Evolutionary conservation across 2,797 vertebrate species (phyloP), one percentile per base, ranked within the genome.

Genomic region (Smutsia temminckii): DNA sequence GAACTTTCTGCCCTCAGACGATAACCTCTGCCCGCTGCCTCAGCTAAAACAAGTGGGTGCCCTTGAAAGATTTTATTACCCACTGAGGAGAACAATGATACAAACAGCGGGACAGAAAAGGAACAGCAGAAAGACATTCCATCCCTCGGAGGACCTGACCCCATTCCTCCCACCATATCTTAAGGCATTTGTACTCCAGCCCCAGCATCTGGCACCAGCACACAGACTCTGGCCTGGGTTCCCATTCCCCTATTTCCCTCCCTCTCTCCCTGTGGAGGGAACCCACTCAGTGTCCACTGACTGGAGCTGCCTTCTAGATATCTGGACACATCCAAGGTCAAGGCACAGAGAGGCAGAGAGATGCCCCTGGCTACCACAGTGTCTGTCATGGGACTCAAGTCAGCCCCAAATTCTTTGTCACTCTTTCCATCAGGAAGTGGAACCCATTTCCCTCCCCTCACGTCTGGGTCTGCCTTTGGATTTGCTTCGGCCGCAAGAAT

Each of bases 281-380:
- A 63, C 16, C 34, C 74, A 37, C 32, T 79, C 46, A 75, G n/a
- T 13, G 57, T 11, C 14, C 25, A 6, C 27, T 17, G 23, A 6
- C 25, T 29, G 80, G 17, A 55, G 13, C 32, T 40, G 74, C 55
- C 59, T 59, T 71, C 61, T 27, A 27, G 11, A 53, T 18, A 53
- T 6, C 27, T 40, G 59, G 83, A 11, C 20, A 63, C 42, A 25
- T 14, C 77, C 32, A 27, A 59, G 32, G 29, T 40, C 63, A 71
- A 53, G 85, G 37, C 32, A 85, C 18, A 13, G 20, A 37, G 29
- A 78, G n/a, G 29, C 25, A 7, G 7, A 34, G 23, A 79, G n/a
- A 40, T 8, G n/a, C 0, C 34, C 51, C 29, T 10, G 37, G n/a
- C 27, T 18, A 32, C 53, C 29, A 18, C 0, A 0, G 77, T 49